Evolutionary conservation across 2,888 invertebrate genomes (phyloP), one percentile per base, ranked within the genome.

Genomic region (Mythimna lalbum): DNA sequence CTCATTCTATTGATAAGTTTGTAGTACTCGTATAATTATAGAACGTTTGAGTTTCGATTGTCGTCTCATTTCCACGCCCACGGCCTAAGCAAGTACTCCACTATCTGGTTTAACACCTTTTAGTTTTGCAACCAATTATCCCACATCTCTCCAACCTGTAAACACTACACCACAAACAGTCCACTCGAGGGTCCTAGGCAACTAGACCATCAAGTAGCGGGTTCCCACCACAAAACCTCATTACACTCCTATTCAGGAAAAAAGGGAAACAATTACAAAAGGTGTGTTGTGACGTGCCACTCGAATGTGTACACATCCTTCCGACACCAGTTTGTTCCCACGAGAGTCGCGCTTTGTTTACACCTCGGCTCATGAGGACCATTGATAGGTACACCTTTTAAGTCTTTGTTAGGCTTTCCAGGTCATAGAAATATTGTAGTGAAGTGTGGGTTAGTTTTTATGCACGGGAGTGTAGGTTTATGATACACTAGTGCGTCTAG

Each of bases 251-350:
- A 86, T 87, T 74, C 70, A 79, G 66, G 67, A 83, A 82, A 65
- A 86, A 88, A 87, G 86, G 90, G 91, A 91, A 91, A 89, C 87
- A 89, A 91, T 91, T 88, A 91, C 83, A 84, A 91, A 91, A 93
- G 92, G 91, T 87, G 87, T 83, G 77, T 63, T 74, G 80, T 77
- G 80, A 79, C 76, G 79, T 78, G 67, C 69, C 87, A 86, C 90
- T 91, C 86, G 77, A 88, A 19, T 63, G 52, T 63, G 49, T 85
- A 87, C 83, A 90, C 93, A 92, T 94, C 93, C 93, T 93, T 93
- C 93, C 93, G 88, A 88, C 82, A 69, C 62, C 76, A 66, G 77
- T 39, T 21, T 23, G 85, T 85, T 85, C 85, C 86, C 85, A 85
- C 82, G 81, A 74, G 69, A 68, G 70, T 36, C 55, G 39, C 14